Percentiles rank a stretch among this genome's conserved stretches.
phyloP scores from a whole-genome alignment of 2,797 vertebrate genomes.

The Adelosebastes latens region DNA sequence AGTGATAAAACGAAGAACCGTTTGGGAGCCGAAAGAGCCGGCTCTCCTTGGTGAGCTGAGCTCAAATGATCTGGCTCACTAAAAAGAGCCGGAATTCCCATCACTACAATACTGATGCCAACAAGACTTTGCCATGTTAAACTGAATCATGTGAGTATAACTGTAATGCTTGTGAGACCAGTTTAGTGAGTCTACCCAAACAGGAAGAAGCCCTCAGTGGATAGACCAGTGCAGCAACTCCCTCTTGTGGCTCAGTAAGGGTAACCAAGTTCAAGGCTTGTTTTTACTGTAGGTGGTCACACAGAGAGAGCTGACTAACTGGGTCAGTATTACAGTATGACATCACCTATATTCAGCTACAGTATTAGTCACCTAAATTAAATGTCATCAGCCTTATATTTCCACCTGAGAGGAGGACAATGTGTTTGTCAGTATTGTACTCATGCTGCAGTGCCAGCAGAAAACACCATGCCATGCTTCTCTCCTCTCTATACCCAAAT shows the following conservation, averaged over 20 bases:
- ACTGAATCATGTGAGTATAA: not conserved
- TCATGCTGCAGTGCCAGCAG: not conserved
- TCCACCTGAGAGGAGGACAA: not conserved
- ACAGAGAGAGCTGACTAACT: not conserved
- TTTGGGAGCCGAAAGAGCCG: no score
- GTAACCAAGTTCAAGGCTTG: not conserved
- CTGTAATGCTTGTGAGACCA: not conserved
- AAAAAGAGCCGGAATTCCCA: no score
- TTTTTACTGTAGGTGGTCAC: not conserved
- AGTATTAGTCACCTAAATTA: not conserved
- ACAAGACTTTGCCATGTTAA: not conserved
- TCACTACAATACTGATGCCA: not conserved
- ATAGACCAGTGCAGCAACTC: conserved; percentile 34
- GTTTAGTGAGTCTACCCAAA: not conserved
- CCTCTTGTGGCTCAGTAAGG: conserved; percentile 66
- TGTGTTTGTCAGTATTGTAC: not conserved
- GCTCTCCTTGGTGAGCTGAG: no score
- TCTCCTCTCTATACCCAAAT: not conserved
- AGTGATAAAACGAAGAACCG: no score
- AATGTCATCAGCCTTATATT: not conserved
- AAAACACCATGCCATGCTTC: conserved; percentile 8
- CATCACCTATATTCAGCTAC: not conserved
- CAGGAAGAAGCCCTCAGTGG: not conserved
- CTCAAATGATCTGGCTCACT: no score
- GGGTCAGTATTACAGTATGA: not conserved